Percentiles rank a stretch among this genome's conserved stretches.
These are phyloP conservation scores for Aurelia sp. DNA, from an alignment of 30 jellyfish, hydroid and myxozoan genomes.

Conservation along the genomic window DNA sequence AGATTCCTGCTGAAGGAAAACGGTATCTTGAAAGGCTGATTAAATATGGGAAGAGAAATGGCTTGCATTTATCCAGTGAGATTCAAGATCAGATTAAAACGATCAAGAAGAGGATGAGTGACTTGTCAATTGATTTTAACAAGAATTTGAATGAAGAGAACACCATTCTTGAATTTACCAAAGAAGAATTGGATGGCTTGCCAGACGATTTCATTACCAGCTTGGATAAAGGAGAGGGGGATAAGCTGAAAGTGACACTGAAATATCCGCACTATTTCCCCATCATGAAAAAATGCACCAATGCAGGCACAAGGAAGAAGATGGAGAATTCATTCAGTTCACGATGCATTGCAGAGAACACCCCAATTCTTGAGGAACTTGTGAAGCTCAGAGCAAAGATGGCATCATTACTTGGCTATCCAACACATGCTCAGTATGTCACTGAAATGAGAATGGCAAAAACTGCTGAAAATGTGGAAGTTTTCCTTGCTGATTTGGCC, in stretches of 20 bases:
- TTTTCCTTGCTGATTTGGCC: slow-evolving; percentile 74
- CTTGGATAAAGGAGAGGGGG: slow-evolving; percentile 78
- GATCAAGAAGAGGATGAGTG: slow-evolving; percentile 87
- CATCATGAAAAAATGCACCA: slow-evolving; percentile 72
- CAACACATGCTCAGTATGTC: slow-evolving; percentile 88
- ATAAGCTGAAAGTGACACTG: slow-evolving; percentile 71
- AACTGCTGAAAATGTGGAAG: slow-evolving; percentile 81
- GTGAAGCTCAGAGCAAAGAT: slow-evolving; percentile 79
- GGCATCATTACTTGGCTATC: slow-evolving; percentile 80
- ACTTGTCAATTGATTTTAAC: slow-evolving; percentile 87
- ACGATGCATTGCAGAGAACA: slow-evolving; percentile 82
- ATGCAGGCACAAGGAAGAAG: slow-evolving; percentile 75
- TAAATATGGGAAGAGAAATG: slow-evolving; percentile 88
- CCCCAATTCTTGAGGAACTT: slow-evolving; percentile 86
- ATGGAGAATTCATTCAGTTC: slow-evolving; percentile 86
- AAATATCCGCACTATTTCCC: slow-evolving; percentile 96
- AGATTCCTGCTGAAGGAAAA: slow-evolving; percentile 76
- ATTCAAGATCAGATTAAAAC: slow-evolving; percentile 70
- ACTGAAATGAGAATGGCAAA: slow-evolving; percentile 97
- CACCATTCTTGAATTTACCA: slow-evolving; percentile 76
- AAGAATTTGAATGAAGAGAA: slow-evolving; percentile 86
- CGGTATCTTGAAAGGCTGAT: slow-evolving; percentile 81
- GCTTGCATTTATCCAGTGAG: slow-evolving; percentile 78
- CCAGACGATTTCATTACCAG: slow-evolving; percentile 80
- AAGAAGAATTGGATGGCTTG: slow-evolving; percentile 78